These are phyloP conservation scores for Melanotaenia nigrans DNA, from an alignment of 2,797 vertebrate genomes.

Conservation along the genomic window DNA sequence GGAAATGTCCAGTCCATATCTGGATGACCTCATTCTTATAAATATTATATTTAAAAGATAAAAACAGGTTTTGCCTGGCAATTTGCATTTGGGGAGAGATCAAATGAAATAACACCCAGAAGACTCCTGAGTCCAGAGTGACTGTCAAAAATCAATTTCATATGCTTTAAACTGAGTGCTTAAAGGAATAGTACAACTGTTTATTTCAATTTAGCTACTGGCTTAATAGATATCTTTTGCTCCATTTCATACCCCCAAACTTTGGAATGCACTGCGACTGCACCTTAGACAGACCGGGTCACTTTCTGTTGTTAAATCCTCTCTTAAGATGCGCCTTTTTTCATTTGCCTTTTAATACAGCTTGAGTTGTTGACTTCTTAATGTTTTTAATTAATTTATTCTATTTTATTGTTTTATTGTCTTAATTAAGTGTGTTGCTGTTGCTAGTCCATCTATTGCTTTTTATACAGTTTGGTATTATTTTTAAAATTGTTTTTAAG, in stretches of 20 bases:
- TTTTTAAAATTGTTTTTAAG: no score
- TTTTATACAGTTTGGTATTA: no score
- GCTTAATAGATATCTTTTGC: neutral
- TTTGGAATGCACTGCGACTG: no score
- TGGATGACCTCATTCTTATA: slow-evolving; percentile 17
- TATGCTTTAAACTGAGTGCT: neutral
- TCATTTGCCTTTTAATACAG: no score
- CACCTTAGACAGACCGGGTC: no score
- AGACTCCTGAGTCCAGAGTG: neutral
- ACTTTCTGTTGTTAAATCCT: no score
- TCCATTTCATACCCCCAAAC: neutral
- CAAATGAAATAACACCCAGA: slow-evolving; percentile 2
- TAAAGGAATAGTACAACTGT: neutral
- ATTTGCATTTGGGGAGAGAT: slow-evolving; percentile 7
- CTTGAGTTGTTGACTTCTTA: no score
- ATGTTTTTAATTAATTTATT: no score
- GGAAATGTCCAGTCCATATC: slow-evolving; percentile 11
- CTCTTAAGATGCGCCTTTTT: no score
- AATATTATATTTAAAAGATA: slow-evolving; percentile 18
- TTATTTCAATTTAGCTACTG: neutral
- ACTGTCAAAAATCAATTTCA: neutral
- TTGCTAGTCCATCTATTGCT: no score
- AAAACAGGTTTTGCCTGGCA: slow-evolving; percentile 7
- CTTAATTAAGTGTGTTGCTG: no score
- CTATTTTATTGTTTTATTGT: no score